Conservation (phyloP, 1,140 invertebrate genomes). For the Acromyrmex charruanus region DNA sequence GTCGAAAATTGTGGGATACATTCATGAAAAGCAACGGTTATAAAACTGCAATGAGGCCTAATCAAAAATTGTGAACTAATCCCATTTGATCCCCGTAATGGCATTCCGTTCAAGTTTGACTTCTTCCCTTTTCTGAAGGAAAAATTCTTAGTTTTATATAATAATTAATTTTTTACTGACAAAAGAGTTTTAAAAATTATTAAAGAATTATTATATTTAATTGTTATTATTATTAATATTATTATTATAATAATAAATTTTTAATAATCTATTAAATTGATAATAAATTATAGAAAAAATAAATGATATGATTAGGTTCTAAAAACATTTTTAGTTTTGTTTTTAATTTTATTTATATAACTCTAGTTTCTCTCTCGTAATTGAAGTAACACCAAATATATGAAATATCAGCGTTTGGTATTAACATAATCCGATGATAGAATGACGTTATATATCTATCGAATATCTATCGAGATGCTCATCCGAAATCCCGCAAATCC, state of each 20-base stretch:
- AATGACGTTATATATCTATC: constrained; percentile 1
- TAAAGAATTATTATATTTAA: neutral
- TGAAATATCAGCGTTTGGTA: neutral
- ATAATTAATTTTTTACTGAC: neutral
- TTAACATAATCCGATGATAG: constrained; percentile 23
- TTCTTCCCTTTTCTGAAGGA: neutral
- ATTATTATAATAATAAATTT: neutral
- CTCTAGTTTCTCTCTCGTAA: neutral
- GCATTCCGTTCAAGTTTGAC: neutral
- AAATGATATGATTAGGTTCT: neutral
- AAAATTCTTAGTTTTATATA: neutral
- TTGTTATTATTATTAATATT: neutral
- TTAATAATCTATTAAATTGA: neutral
- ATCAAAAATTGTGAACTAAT: too few species aligned
- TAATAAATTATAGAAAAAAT: neutral
- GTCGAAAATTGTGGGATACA: neutral
- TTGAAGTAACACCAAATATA: neutral
- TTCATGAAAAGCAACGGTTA: neutral
- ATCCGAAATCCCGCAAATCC: constrained; percentile 51
- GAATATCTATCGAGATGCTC: constrained; percentile 35
- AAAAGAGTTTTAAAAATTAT: neutral
- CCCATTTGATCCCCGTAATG: neutral
- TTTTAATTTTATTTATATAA: neutral
- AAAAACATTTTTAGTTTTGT: neutral
- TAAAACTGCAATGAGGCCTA: neutral